These are phyloP conservation scores for Drosophila micromelanica DNA, from an alignment of 1,140 invertebrate species.

Conservation along the genomic window DNA sequence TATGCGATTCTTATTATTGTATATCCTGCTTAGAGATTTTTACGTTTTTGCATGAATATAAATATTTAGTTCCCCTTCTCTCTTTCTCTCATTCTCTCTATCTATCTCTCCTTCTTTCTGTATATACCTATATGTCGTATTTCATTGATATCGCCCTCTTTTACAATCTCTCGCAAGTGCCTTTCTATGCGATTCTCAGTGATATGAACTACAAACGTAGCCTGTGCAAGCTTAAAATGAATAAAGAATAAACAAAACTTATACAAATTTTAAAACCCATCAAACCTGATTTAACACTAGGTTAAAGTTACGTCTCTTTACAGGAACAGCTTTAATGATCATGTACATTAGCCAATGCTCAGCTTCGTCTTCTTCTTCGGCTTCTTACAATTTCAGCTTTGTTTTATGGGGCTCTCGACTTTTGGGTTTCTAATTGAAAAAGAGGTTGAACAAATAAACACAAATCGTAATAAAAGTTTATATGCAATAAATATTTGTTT, in stretches of 20 bases:
- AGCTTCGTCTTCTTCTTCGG: neutral
- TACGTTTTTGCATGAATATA: too few relatives aligned
- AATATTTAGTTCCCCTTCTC: too few relatives aligned
- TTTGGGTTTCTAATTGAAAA: slow-evolving; percentile 71
- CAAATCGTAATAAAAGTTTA: slow-evolving; percentile 82
- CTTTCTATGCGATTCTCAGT: neutral
- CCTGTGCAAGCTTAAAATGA: too few relatives aligned
- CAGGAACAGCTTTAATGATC: slow-evolving; percentile 5
- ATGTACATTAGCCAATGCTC: slow-evolving; percentile 14
- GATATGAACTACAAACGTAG: too few relatives aligned
- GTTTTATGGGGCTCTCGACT: slow-evolving; percentile 65
- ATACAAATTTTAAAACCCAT: neutral
- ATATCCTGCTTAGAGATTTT: too few relatives aligned
- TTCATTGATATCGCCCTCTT: too few relatives aligned
- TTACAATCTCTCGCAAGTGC: neutral
- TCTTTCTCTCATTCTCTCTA: neutral
- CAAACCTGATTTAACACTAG: neutral
- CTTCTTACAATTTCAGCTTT: slow-evolving; percentile 28
- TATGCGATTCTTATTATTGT: too few relatives aligned
- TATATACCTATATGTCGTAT: too few relatives aligned
- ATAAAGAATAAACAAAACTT: too few relatives aligned
- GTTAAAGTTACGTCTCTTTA: neutral
- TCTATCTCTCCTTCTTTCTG: too few relatives aligned
- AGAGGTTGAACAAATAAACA: slow-evolving; percentile 76
- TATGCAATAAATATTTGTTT: slow-evolving; percentile 79